Evolutionary conservation across 2,797 vertebrate genomes (phyloP), one percentile per base, ranked within the genome.

Genomic region (Anguilla megastoma): DNA sequence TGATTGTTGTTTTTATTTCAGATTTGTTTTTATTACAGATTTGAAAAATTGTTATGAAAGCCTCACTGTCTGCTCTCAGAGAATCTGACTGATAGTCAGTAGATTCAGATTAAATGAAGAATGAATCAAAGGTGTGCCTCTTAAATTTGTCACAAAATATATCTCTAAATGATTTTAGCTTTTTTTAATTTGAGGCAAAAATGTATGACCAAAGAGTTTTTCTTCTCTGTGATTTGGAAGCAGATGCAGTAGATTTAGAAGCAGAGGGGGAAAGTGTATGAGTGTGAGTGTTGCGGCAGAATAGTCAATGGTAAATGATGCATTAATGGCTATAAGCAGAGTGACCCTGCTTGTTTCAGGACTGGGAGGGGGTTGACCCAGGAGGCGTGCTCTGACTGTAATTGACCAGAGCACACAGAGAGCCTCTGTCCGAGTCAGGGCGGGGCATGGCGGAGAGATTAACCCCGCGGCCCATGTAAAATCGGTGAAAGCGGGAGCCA

Each of bases 371-470:
- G 45, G 41, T 10, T 48, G 79, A 82, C 79, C 79, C 79, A 1
- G 79, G 79, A 82, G 79, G n/a, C 79, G 79, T 82, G 79, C 79
- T 82, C 45, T 21, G 79, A 82, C 79, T 82, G 79, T 50, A 82
- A 82, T 82, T 82, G 79, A 82, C 41, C 79, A 9, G 41, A 45
- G 79, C 79, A 6, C 79, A 82, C 79, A 82, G 79, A 82, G 45
- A 48, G 79, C 18, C 79, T 82, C 79, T 82, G 79, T 82, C 79
- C 79, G 45, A 82, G 79, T 48, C 41, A 82, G 79, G 79, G 79
- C 45, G 45, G 45, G 79, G 45, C 45, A 45, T 45, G 24, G 79
- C 79, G 45, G 21, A 3, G 79, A 82, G 79, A 82, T 82, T 82
- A 82, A 82, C 79, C 79, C 79, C 24, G 9, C 79, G 3, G 79